These are phyloP conservation scores for Paraplagusia blochii DNA, from an alignment of 2,113 vertebrate genomes.

Conservation along the genomic window DNA sequence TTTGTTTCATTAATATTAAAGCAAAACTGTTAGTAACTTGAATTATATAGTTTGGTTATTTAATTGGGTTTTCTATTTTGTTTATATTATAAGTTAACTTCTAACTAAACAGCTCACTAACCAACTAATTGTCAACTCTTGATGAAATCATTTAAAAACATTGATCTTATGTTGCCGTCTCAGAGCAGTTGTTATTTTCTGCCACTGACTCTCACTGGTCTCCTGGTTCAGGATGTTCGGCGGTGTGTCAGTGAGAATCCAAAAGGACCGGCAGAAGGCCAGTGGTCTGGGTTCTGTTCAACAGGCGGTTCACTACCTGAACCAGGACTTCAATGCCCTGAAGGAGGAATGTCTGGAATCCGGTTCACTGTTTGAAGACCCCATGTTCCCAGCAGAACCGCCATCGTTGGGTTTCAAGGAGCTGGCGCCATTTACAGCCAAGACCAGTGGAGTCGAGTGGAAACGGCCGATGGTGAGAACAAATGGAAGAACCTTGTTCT, in stretches of 20 bases:
- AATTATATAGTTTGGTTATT: too few relatives aligned
- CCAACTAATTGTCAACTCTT: too few relatives aligned
- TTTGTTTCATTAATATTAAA: too few relatives aligned
- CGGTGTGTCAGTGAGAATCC: constrained; percentile 47
- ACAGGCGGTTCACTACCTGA: constrained; percentile 67
- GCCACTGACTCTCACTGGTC: too few relatives aligned
- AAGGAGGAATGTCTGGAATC: constrained; percentile 70
- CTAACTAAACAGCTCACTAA: too few relatives aligned
- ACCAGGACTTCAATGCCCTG: constrained; percentile 82
- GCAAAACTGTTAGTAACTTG: too few relatives aligned
- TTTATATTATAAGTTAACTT: too few relatives aligned
- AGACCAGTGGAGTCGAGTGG: constrained; percentile 82
- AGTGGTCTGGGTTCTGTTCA: constrained; percentile 77
- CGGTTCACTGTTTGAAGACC: constrained; percentile 79
- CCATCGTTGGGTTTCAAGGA: constrained; percentile 81
- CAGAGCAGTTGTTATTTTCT: too few relatives aligned
- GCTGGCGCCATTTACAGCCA: constrained; percentile 76
- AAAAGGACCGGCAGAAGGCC: constrained; percentile 68
- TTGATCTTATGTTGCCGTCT: too few relatives aligned
- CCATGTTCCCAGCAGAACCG: constrained; percentile 80
- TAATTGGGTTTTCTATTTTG: too few relatives aligned
- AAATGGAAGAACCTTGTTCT: not conserved
- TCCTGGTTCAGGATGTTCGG: constrained; percentile 46
- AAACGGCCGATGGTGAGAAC: constrained; percentile 79
- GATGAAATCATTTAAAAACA: too few relatives aligned